Base-by-base conservation (phyloP, 92 coral and sea anemone species). In the Heliopora coerulea region DNA sequence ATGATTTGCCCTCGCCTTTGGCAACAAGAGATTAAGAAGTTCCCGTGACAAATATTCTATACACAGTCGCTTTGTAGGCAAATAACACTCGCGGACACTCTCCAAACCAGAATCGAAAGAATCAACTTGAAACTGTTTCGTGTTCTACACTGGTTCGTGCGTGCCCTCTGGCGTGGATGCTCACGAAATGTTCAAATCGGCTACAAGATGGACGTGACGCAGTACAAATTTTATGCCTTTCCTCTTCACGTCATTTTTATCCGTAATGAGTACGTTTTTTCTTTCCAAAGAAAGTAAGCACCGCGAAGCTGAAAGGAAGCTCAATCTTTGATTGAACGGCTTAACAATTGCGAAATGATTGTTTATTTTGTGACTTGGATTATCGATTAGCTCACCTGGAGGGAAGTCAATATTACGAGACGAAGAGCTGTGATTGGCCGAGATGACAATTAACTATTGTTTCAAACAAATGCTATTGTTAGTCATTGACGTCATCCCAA, bases 381-480 rank as follows among this genome's bases (percentile, higher is more conserved):
- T 70, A 41, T 50, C 62, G 77, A 52, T 70, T 62, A 70, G 52
- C 10, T 70, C 63, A 70, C 63, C 61, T 23, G 30, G 31, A 13
- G 61, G 2, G 12, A 28, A 3, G 9, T 50, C 58, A 50, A 50
- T 56, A 56, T 13, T 63, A 52, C 9, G 41, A 26, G n/a, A 52
- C 35, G 62, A 56, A 8, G 29, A 14, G 21, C 49, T 19, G 28
- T 70, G 77, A 70, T 70, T 70, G 77, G 63, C 27, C 20, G 40
- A 19, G 30, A 12, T 30, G 13, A 70, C 77, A 70, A 70, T 50
- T 20, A 49, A 0, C 39, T 54, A 70, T 70, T 70, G 77, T 70
- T 52, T 17, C 63, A 4, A 30, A 70, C 77, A 70, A 70, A 48
- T 26, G 42, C 63, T 56, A 52, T 70, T 70, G 77, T 70, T 70